These are phyloP conservation scores for Microctenopoma stevenorrisi DNA, from an alignment of 2,797 vertebrate species.

Conservation along the genomic window DNA sequence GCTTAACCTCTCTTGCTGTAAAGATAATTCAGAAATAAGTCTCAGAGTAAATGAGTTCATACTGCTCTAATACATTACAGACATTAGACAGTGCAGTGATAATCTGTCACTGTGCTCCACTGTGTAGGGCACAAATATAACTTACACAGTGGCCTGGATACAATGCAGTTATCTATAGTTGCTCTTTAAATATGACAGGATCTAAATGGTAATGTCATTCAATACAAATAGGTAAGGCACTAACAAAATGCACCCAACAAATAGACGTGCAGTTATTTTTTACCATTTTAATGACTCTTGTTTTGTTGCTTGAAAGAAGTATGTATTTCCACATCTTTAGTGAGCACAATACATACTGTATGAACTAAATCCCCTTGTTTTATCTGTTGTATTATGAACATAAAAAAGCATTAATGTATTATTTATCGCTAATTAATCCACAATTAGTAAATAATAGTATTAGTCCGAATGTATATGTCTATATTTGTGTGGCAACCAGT, in stretches of 20 bases:
- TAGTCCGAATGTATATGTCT: conserved; percentile 20
- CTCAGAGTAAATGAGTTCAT: conserved; percentile 62
- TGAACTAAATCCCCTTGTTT: conserved; percentile 13
- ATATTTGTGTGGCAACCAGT: conserved; percentile 17
- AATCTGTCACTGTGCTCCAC: conserved; percentile 59
- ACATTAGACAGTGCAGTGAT: conserved; percentile 44
- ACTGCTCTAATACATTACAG: conserved; percentile 59
- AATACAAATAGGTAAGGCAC: conserved; percentile 50
- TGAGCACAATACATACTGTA: conserved; percentile 22
- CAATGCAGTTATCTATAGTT: conserved; percentile 63
- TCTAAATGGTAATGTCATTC: conserved; percentile 64
- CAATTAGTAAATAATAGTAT: conserved; percentile 23
- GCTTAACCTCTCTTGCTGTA: conserved; percentile 63
- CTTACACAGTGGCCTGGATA: conserved; percentile 63
- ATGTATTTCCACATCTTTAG: conserved; percentile 26
- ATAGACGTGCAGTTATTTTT: conserved; percentile 24
- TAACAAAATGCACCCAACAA: conserved; percentile 32
- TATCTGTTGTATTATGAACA: conserved; percentile 35
- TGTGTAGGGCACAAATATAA: conserved; percentile 63
- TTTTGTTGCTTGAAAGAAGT: conserved; percentile 14
- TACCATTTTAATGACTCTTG: conserved; percentile 9
- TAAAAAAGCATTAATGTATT: conserved; percentile 19
- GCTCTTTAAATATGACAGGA: conserved; percentile 70
- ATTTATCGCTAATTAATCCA: conserved; percentile 29
- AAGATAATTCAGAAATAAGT: conserved; percentile 56